Base-by-base conservation (phyloP, 2,113 vertebrate genomes). In the Kobus ellipsiprymnus region DNA sequence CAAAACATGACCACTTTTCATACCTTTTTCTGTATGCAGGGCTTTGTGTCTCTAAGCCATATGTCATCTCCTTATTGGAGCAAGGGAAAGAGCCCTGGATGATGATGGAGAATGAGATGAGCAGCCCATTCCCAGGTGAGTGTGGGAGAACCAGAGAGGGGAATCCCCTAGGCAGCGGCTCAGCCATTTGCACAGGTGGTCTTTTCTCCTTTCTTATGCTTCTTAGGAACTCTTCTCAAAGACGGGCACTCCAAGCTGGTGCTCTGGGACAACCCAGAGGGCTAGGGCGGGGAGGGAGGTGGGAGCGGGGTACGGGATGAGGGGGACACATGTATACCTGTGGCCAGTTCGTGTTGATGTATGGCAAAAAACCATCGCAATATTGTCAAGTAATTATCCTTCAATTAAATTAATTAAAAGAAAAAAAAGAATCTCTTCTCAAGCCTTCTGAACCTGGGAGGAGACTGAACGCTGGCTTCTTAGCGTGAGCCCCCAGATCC, bases 21-120 rank as follows among this genome's bases (percentile, higher is more conserved):
- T 91, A 10, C 64, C 1, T 27, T 60, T 50, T 59, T 96, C 50
- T 30, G 25, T 52, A 64, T 87, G 30, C 60, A 98, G 97, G 97
- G 21, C 64, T 97, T 67, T 96, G 93, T 4, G 13, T 95, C 86
- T 94, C 96, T 84, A 97, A 97, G 78, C 97, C 97, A 9, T 36
- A 30, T 88, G 64, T 97, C 33, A 94, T 97, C 89, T 93, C 77
- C 4, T 92, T 96, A 29, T 3, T 98, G 91, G 96, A 97, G 27
- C 95, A 88, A 77, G 97, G 97, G 59, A 93, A 87, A 40, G 95
- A 52, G 17, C 96, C 97, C 81, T 97, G 97, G 91, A 55, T 82
- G 36, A 50, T 85, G 36, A 3, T 6, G n/a, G 94, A 92, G 50
- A 36, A 7, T n/a, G 54, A 48, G 16, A 27, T 59, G 93, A 74